A percentile compares a stretch with the other conserved stretches of the same genome.
Evolutionary conservation across 2,888 invertebrate species (phyloP).

Genomic region (Proisotoma minuta): DNA sequence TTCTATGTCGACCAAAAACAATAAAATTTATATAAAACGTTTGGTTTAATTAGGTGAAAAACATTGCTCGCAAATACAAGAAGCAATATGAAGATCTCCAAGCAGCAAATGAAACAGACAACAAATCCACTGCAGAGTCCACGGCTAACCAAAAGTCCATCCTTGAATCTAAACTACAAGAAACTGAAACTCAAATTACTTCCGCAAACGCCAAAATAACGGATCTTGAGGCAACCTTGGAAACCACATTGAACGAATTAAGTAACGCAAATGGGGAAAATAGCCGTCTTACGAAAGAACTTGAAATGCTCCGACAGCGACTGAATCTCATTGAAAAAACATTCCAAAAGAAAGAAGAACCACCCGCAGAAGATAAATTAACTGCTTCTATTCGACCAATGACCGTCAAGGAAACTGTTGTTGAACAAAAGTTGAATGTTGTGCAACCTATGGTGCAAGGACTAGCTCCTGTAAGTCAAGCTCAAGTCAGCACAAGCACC

Average conservation of each 20-base stretch:
- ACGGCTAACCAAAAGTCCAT: too few relatives aligned
- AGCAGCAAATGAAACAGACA: constrained; percentile 59
- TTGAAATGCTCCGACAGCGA: constrained; percentile 58
- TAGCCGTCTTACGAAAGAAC: constrained; percentile 67
- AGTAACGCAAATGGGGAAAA: too few relatives aligned
- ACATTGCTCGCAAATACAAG: constrained; percentile 90
- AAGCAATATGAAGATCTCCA: constrained; percentile 70
- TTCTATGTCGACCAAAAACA: constrained; percentile 55
- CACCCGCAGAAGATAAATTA: constrained; percentile 52
- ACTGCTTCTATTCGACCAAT: constrained; percentile 90
- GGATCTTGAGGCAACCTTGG: too few relatives aligned
- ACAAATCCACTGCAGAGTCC: not conserved
- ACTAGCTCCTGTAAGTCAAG: constrained; percentile 49
- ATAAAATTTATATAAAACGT: not conserved
- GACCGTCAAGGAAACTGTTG: constrained; percentile 59
- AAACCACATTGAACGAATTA: too few relatives aligned
- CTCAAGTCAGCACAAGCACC: constrained; percentile 45
- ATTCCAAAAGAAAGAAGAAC: constrained; percentile 47
- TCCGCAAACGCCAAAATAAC: too few relatives aligned
- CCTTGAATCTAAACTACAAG: too few relatives aligned
- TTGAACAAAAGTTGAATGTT: not conserved
- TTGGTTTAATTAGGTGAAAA: constrained; percentile 58
- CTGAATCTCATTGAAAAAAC: constrained; percentile 48
- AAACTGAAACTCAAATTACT: too few relatives aligned
- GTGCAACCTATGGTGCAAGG: constrained; percentile 52